phyloP scores from a whole-genome alignment of 2,888 invertebrate species.

The Eugnorisma glareosa region DNA sequence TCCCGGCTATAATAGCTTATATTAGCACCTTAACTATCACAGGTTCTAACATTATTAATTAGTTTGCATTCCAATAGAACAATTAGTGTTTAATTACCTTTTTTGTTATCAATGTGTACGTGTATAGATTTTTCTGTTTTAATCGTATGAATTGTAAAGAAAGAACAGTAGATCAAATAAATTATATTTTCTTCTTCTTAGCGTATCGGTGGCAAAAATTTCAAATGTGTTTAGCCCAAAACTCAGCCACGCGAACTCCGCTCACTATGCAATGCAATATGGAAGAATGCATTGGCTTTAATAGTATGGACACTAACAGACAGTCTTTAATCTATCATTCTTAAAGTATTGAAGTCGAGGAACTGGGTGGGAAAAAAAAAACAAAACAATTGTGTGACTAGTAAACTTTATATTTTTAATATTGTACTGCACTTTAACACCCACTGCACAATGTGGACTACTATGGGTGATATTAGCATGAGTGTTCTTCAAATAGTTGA shows the following conservation, averaged over 20 bases:
- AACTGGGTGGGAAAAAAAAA: neutral
- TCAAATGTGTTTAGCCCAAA: no score
- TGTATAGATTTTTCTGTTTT: neutral
- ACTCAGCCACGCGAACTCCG: no score
- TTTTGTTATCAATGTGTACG: neutral
- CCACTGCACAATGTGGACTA: neutral
- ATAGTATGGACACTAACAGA: no score
- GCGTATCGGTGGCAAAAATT: no score
- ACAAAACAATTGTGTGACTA: neutral
- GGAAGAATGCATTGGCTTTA: no score
- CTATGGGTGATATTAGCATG: neutral
- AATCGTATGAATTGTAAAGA: neutral
- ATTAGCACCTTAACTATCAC: slow-evolving; percentile 27
- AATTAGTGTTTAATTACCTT: slow-evolving; percentile 17
- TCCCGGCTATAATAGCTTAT: slow-evolving; percentile 19
- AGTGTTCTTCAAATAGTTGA: neutral
- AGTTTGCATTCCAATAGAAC: slow-evolving; percentile 20
- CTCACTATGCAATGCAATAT: no score
- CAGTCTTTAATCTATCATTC: neutral
- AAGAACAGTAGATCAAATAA: neutral
- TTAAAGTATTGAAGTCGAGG: neutral
- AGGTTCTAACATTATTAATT: slow-evolving; percentile 21
- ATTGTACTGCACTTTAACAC: neutral
- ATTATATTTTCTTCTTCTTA: no score
- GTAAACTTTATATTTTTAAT: neutral